Conservation (phyloP, 2,113 vertebrate species). For the Plecotus auritus region DNA sequence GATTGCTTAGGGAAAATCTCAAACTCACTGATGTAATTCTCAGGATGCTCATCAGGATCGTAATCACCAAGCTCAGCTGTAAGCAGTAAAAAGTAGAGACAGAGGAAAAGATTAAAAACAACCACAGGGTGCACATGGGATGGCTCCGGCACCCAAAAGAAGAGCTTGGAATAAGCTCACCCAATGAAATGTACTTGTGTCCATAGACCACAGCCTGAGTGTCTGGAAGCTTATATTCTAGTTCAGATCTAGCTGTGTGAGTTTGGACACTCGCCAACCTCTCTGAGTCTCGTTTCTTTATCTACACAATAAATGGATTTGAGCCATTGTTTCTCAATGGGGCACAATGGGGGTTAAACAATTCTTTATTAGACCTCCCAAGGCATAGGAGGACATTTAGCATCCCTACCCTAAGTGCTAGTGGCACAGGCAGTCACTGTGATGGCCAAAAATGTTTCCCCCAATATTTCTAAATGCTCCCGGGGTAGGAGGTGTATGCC, state of each 20-base stretch:
- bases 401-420: neutral
- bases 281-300: neutral
- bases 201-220: neutral
- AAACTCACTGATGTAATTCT: conserved; percentile 95
- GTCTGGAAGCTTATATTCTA: neutral
- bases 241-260: neutral
- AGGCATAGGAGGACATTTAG: neutral
- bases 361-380: neutral
- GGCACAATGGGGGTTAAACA: neutral
- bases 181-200: neutral
- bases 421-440: neutral
- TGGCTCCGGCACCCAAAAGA: neutral
- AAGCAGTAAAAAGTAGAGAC: conserved; percentile 53
- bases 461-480: neutral
- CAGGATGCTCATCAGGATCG: conserved; percentile 93
- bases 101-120: conserved; percentile 29
- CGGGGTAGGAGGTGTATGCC: neutral
- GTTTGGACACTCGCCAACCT: neutral
- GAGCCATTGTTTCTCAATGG: neutral
- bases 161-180: neutral
- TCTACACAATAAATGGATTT: neutral
- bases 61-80: conserved; percentile 96
- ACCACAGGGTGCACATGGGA: neutral
- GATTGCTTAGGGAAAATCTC: conserved; percentile 98
- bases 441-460: neutral